These are phyloP conservation scores for Saturnia pavonia DNA, from an alignment of 2,888 invertebrate species.

Conservation along the genomic window DNA sequence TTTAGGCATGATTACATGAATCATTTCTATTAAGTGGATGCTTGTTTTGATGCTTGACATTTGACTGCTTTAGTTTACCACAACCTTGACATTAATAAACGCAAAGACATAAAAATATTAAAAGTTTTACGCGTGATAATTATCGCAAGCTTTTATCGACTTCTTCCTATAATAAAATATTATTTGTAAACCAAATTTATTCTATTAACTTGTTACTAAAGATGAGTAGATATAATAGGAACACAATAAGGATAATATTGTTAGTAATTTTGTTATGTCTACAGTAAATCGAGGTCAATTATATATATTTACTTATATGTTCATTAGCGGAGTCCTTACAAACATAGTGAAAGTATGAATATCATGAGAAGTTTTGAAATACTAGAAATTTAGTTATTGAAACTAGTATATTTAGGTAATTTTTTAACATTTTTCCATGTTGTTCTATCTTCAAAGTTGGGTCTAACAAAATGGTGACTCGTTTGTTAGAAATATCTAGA, in stretches of 20 bases:
- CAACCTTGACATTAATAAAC: constrained; percentile 5
- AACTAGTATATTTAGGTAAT: no score
- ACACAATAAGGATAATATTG: background rate
- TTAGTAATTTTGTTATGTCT: background rate
- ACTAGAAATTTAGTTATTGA: no score
- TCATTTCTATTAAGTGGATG: constrained; percentile 12
- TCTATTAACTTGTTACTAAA: background rate
- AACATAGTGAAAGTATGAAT: no score
- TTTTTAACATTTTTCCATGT: no score
- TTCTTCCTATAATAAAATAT: background rate
- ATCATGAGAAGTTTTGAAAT: no score
- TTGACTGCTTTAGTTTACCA: constrained; percentile 9
- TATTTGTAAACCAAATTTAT: background rate
- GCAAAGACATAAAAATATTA: constrained; percentile 5
- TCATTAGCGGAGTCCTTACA: no score
- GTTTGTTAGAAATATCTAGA: no score
- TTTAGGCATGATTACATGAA: constrained; percentile 16
- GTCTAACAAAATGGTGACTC: no score
- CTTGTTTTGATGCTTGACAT: constrained; percentile 13
- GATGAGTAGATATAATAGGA: background rate
- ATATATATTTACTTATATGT: background rate
- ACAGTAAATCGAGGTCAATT: background rate
- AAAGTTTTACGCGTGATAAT: background rate
- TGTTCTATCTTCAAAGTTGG: no score
- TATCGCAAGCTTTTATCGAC: background rate